Base-by-base conservation (phyloP, 1,140 invertebrate genomes). In the Drosophila insularis region DNA sequence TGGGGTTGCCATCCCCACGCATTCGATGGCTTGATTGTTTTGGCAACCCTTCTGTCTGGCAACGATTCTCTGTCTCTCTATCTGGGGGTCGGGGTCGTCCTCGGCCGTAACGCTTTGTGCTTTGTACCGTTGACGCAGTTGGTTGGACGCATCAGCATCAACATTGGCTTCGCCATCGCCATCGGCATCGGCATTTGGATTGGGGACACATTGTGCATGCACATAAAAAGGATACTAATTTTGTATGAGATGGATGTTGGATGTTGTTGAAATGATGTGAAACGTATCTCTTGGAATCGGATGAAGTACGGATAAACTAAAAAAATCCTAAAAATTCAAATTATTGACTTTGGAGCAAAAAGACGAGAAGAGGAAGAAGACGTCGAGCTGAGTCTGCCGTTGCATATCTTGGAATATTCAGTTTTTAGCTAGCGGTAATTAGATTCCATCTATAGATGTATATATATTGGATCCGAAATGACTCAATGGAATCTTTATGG, bases 1-100 rank as follows among this genome's bases (percentile, higher is more conserved):
- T 23, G 40, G 54, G 50, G 37, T 66, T 69, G 37, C 66, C 66
- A 71, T 32, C 54, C 13, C 43, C 65, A 43, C n/a, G 61, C 74
- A 63, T 43, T 31, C 64, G 60, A 56, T 69, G 43, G 63, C 65
- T 69, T 63, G 85, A 21, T 32, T 21, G 43, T 27, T 11, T 27
- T 43, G 60, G 40, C 60, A 62, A 62, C 60, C 60, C 60, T 62
- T 62, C 14, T 6, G 4, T 35, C 32, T 35, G 32, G 32, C 32
- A 35, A 11, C 40, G 40, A 27, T 62, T 58, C 17, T 32, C 4
- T 58, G 17, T 58, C 31, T 55, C 11, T 19, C 13, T 32, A 35
- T 58, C 17, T 62, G 37, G 40, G 60, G 60, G 60, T 62, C 60
- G 40, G 60, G 60, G 60, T 62, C 40, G 60, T 62, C 60, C 60